Evolutionary conservation across 1,140 invertebrate genomes (phyloP), one percentile per base, ranked within the genome.

Genomic region (Halictus rubicundus): DNA sequence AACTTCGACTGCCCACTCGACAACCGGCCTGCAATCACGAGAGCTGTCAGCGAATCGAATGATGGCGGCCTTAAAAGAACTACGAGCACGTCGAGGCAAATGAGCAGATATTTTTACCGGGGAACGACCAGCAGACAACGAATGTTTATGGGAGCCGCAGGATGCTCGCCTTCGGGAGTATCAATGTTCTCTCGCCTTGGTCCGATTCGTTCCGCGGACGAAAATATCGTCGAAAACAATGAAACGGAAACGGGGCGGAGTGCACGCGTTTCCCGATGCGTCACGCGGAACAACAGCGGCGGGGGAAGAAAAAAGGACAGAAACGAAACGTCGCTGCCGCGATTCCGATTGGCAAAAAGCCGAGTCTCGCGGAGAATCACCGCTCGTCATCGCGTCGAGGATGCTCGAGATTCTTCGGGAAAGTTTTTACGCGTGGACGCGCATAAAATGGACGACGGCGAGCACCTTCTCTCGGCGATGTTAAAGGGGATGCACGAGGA

Each of bases 321-420:
- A 57, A 57, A 57, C 21, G n/a, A 57, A n/a, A n/a, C 23, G 66
- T 25, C 46, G 5, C 0, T 6, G 1, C 3, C n/a, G 10, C n/a
- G 19, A 23, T 21, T 21, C 46, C 21, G 16, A 25, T 8, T 7
- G 39, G 6, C 27, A 37, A 69, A 68, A 60, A 68, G 21, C 37
- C 21, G 23, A 59, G 23, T 23, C 25, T 21, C 0, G 7, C 25
- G 37, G 46, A n/a, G n/a, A 63, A 82, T 72, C 52, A 39, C 65
- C 59, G 12, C n/a, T 32, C 9, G 63, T 39, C 64, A 46, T 6
- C 39, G 23, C 25, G 37, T 9, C 14, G 32, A 23, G 70, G 37
- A 75, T 75, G 49, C 68, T 83, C 65, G 60, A 84, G 74, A 83
- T 83, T 83, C 66, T 27, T 52, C 32, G 9, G 12, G 16, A 69